Conservation (phyloP, 2,113 vertebrate species). For the Datnioides undecimradiatus region DNA sequence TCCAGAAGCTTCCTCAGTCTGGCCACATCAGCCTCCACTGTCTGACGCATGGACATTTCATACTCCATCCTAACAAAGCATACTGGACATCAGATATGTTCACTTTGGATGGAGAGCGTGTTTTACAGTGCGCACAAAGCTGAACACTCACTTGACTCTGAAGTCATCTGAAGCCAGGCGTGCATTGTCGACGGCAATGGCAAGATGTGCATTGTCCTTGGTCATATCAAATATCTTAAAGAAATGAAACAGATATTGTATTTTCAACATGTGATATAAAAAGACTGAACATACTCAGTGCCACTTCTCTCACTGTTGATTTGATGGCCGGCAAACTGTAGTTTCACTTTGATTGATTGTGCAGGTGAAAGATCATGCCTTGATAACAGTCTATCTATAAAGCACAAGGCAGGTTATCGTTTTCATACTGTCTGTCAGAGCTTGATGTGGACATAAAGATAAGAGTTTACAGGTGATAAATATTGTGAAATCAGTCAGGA, state of each 20-base stretch:
- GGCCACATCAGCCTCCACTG: slow-evolving; percentile 81
- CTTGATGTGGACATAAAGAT: background rate
- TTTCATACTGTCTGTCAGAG: background rate
- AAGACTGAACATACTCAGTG: background rate
- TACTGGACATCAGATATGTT: background rate
- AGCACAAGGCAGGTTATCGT: background rate
- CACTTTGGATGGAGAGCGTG: background rate
- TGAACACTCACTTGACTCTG: slow-evolving; percentile 77
- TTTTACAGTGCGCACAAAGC: background rate
- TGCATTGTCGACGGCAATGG: slow-evolving; percentile 75
- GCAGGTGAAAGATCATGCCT: background rate
- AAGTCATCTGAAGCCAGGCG: slow-evolving; percentile 79
- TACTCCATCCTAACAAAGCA: slow-evolving; percentile 77
- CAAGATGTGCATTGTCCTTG: slow-evolving; percentile 62
- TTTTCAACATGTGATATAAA: slow-evolving; percentile 12
- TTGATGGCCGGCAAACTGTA: background rate
- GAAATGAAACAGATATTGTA: background rate
- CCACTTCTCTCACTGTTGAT: background rate
- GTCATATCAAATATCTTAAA: slow-evolving; percentile 72
- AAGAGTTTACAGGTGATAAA: slow-evolving; percentile 37
- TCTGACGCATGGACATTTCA: slow-evolving; percentile 76
- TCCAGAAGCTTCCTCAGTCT: slow-evolving; percentile 85
- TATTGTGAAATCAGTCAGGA: slow-evolving; percentile 30
- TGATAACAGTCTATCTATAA: slow-evolving; percentile 7
- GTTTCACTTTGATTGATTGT: background rate